A percentile compares a stretch with the other conserved stretches of the same genome.
Conservation (phyloP, 2,113 vertebrate species). For the Silurus glanis region DNA sequence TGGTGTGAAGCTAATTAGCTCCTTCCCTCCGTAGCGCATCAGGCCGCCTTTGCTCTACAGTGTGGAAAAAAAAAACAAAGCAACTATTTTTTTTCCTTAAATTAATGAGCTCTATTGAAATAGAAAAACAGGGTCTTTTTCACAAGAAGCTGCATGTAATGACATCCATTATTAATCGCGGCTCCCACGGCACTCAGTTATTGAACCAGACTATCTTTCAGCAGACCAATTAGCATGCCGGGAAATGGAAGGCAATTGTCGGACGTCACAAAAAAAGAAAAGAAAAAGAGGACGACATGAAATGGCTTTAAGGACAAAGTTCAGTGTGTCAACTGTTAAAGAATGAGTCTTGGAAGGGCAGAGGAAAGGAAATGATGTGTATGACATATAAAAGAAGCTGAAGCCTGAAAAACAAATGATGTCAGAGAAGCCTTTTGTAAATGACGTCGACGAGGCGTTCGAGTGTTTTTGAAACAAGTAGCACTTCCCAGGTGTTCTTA, state of each 20-base stretch:
- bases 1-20: slow-evolving; percentile 44
- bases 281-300: slow-evolving; percentile 1
- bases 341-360: slow-evolving; percentile 12
- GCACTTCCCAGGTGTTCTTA: slow-evolving; percentile 10
- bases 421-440: slow-evolving; percentile 35
- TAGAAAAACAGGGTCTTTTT: slow-evolving; percentile 35
- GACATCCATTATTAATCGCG: slow-evolving; percentile 45
- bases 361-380: background rate
- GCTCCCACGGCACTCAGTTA: slow-evolving; percentile 2
- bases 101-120: slow-evolving; percentile 50
- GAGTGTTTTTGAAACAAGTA: slow-evolving; percentile 23
- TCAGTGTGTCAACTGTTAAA: slow-evolving; percentile 6
- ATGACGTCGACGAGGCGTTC: background rate
- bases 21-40: slow-evolving; percentile 11
- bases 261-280: slow-evolving; percentile 17
- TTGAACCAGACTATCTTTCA: slow-evolving; percentile 30
- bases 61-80: slow-evolving; percentile 28
- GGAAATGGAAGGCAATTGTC: slow-evolving; percentile 20
- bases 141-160: slow-evolving; percentile 16
- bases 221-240: slow-evolving; percentile 27
- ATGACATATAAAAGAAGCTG: slow-evolving; percentile 17
- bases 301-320: slow-evolving; percentile 29
- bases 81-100: slow-evolving; percentile 28
- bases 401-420: slow-evolving; percentile 11
- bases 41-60: slow-evolving; percentile 34